Evolutionary conservation across 2,888 invertebrate genomes (phyloP), one percentile per base, ranked within the genome.

Genomic region (Chrysomela aeneicollis): DNA sequence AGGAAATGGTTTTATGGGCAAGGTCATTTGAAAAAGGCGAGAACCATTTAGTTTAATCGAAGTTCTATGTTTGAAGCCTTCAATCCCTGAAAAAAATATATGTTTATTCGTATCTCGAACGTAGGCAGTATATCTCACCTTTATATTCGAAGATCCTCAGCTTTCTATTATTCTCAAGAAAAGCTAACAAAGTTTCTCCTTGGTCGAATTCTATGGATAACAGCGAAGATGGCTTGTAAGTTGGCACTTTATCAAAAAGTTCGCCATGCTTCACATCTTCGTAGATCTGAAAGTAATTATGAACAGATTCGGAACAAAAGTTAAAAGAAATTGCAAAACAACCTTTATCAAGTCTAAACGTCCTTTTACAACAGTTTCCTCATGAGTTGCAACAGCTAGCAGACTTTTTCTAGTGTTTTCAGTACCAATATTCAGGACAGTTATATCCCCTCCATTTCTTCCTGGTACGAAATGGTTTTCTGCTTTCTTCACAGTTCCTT

Each of bases 161-260:
- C 6, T 69, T 70, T 70, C 72, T 75, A 58, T 74, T 55, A 65
- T 83, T 74, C 74, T 87, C 86, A 26, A 86, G 76, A 66, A 85
- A 86, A 10, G 82, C 80, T 15, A 87, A 70, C n/a, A 87, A 71
- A 0, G 85, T 86, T 73, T 86, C 85, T 26, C 84, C 85, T 52
- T 79, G 82, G 21, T 74, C 70, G 68, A 83, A 81, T 64, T 82
- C 79, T 4, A 83, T 61, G 0, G 82, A 79, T 17, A 84, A 74
- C 22, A 88, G 76, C 1, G 84, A 84, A 15, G 83, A 82, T 3
- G 88, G 87, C 64, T 82, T 83, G 4, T 80, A 79, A 0, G 85
- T 80, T 4, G 80, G 72, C 59, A 89, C 81, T 54, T 84, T 84
- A 70, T 88, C 87, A 68, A 85, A 83, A 17, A 88, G 71, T 52